Conservation (phyloP, 1,140 invertebrate species). For the Drosophila ohnishii region DNA sequence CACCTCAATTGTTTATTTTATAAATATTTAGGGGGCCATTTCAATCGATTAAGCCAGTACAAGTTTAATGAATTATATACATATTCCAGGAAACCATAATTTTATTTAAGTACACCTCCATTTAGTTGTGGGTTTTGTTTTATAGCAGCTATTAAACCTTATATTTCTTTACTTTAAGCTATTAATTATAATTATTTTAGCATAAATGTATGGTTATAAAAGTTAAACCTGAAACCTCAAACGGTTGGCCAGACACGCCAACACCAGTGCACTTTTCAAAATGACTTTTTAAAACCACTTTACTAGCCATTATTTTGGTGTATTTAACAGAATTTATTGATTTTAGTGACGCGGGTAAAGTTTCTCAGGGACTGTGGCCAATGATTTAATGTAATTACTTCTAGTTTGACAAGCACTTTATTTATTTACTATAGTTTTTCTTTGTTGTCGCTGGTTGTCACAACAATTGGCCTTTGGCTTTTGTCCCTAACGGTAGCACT, state of each 20-base stretch:
- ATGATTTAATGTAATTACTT: conserved; percentile 11
- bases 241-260: conserved; percentile 14
- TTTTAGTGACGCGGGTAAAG: conserved; percentile 3
- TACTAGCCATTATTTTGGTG: background rate
- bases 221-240: conserved; percentile 10
- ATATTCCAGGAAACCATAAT: background rate
- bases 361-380: conserved; percentile 1
- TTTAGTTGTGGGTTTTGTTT: background rate
- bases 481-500: conserved; percentile 55
- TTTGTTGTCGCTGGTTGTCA: conserved; percentile 7
- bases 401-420: conserved; percentile 43
- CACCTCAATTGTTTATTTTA: conserved; percentile 18
- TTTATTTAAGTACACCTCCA: background rate
- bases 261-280: background rate
- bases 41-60: too few relatives aligned
- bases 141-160: conserved; percentile 1
- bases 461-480: conserved; percentile 57
- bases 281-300: background rate
- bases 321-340: background rate
- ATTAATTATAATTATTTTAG: conserved; percentile 12
- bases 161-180: background rate
- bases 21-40: background rate
- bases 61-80: background rate
- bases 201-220: conserved; percentile 24
- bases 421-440: conserved; percentile 16